These are phyloP conservation scores for Crax fasciolata DNA, from an alignment of 2,797 vertebrate species.

Conservation along the genomic window DNA sequence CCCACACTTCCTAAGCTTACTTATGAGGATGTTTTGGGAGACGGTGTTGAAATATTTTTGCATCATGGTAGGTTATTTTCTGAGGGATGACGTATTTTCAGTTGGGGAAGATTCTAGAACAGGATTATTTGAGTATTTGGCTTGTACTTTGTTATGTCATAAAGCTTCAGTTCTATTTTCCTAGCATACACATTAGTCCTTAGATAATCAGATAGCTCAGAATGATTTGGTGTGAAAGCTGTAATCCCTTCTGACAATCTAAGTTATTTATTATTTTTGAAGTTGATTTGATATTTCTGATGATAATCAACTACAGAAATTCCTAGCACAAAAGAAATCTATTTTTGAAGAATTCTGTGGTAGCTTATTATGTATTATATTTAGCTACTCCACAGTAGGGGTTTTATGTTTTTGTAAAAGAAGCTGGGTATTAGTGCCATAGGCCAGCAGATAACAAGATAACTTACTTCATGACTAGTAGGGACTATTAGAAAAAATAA, in stretches of 20 bases:
- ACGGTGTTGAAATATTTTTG: not conserved
- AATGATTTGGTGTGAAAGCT: not conserved
- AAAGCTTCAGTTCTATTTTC: not conserved
- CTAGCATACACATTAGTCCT: not conserved
- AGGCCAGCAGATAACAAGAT: constrained; percentile 35
- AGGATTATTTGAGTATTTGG: not conserved
- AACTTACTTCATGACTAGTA: not conserved
- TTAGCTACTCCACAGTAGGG: not conserved
- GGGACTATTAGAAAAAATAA: constrained; percentile 12
- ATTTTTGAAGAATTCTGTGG: not conserved
- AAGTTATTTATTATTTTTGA: constrained; percentile 22
- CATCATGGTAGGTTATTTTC: not conserved
- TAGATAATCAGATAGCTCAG: not conserved
- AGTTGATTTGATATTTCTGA: constrained; percentile 1
- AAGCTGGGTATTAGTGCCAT: constrained; percentile 17
- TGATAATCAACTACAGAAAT: not conserved
- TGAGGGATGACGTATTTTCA: not conserved
- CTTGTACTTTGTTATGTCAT: not conserved
- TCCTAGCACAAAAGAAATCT: not conserved
- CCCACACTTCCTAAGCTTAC: not conserved
- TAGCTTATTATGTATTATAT: constrained; percentile 15
- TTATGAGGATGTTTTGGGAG: not conserved
- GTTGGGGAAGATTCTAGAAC: not conserved
- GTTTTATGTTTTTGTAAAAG: constrained; percentile 2
- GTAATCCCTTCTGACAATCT: constrained; percentile 22